Conservation (phyloP, 2,888 invertebrate genomes). For the Portevinia maculata region DNA sequence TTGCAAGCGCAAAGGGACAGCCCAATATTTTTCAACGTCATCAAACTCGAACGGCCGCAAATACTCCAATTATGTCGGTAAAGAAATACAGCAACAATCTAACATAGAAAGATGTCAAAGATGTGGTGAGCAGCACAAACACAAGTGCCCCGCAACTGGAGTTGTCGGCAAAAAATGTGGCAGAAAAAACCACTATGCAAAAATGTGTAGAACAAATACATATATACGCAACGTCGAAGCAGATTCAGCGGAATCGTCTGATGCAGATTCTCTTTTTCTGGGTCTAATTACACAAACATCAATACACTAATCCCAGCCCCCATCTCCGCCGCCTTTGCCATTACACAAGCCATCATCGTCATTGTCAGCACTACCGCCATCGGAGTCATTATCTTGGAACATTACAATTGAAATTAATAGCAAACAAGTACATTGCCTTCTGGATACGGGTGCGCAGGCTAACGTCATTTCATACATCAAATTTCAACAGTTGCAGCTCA, state of each 20-base stretch:
- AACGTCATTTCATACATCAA: conserved; percentile 6
- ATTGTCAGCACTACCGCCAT: not conserved
- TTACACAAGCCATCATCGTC: not conserved
- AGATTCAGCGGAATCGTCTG: conserved; percentile 2
- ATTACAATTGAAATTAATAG: conserved; percentile 13
- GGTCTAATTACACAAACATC: conserved; percentile 22
- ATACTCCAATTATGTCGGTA: conserved; percentile 17
- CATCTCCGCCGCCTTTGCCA: not conserved
- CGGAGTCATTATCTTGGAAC: not conserved
- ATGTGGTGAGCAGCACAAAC: conserved; percentile 33
- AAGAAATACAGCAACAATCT: conserved; percentile 13
- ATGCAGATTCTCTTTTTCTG: conserved; percentile 7
- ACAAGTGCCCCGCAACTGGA: too few species aligned
- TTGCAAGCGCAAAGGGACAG: conserved; percentile 30
- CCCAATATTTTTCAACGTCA: not conserved
- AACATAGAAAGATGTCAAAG: conserved; percentile 12
- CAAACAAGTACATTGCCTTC: too few species aligned
- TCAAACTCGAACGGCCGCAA: not conserved
- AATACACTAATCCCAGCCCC: not conserved
- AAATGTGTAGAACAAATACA: not conserved
- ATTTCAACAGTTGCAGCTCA: conserved; percentile 33
- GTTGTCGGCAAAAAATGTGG: too few species aligned
- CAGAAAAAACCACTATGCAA: too few species aligned
- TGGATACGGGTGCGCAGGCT: too few species aligned
- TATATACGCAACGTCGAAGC: conserved; percentile 23